phyloP scores from a whole-genome alignment of 1,140 invertebrate genomes.

The Bathynomus jamesi region DNA sequence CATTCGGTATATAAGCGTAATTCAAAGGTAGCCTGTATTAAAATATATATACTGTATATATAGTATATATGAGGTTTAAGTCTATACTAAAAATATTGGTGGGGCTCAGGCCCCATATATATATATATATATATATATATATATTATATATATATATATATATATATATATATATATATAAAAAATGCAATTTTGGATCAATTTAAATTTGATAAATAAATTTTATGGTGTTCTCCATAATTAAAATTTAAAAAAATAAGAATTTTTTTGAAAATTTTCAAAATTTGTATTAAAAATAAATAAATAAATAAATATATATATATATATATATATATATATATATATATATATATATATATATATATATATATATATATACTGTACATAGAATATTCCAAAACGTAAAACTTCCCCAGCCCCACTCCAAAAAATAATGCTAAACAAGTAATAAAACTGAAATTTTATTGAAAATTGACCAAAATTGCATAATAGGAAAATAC shows the following conservation, averaged over 20 bases:
- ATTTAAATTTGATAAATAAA: neutral
- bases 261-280: neutral
- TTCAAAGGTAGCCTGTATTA: too few species aligned
- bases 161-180: neutral
- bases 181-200: neutral
- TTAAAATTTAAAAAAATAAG: neutral
- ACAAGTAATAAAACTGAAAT: too few species aligned
- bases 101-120: too few species aligned
- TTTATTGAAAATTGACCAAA: too few species aligned
- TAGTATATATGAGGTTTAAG: neutral
- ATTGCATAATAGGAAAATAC: too few species aligned
- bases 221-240: neutral
- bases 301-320: neutral
- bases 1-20: too few species aligned
- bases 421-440: too few species aligned
- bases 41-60: neutral
- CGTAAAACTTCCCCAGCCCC: too few species aligned
- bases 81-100: too few species aligned
- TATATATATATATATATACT: slow-evolving; percentile 1
- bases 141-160: neutral
- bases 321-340: slow-evolving; percentile 3
- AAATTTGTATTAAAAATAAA: neutral
- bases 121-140: neutral
- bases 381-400: too few species aligned
- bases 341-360: slow-evolving; percentile 3